Base-by-base conservation (phyloP, 1,140 invertebrate genomes). In the Pogonognathellus flavescens region DNA sequence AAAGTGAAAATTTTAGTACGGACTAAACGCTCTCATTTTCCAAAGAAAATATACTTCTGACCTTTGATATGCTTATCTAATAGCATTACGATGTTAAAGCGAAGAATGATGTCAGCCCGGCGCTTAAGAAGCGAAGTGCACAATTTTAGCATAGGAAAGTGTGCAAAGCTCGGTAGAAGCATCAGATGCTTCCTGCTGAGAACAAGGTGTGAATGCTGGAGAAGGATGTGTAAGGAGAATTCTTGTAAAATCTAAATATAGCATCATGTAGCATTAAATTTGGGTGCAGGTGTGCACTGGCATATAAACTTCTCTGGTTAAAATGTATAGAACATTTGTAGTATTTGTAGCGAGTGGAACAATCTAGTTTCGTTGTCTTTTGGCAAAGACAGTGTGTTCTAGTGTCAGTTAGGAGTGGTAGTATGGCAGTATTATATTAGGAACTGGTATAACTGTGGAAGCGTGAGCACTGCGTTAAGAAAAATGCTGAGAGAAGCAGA, bases 401-500 rank as follows among this genome's bases (percentile, higher is more conserved):
- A 41, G 31, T 41, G 31, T 41, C 31, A 41, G 31, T 41, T 41
- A n/a, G n/a, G n/a, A n/a, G n/a, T n/a, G n/a, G 31, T 41, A 41
- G 31, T 41, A 41, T n/a, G n/a, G 31, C 6, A 41, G 31, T 41
- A 41, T 41, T 41, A 41, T 41, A 41, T 41, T 41, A 6, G 31
- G 31, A 41, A 41, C 31, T 41, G 6, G 6, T 41, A 41, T 41
- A 41, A 41, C 31, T 41, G 31, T 41, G 66, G 20, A 22, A 22
- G 9, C 22, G 66, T 70, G 70, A 76, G 70, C 41, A 31, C 70
- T 76, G 70, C 70, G 70, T 76, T 76, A 76, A 76, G 70, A 76
- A 76, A 76, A 76, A 76, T 76, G 70, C 70, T 76, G 70, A 76
- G 70, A 31, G 70, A 76, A 76, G 70, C 70, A 76, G 70, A 76